phyloP scores from a whole-genome alignment of 2,113 vertebrate species.

The Eubucco bourcierii region DNA sequence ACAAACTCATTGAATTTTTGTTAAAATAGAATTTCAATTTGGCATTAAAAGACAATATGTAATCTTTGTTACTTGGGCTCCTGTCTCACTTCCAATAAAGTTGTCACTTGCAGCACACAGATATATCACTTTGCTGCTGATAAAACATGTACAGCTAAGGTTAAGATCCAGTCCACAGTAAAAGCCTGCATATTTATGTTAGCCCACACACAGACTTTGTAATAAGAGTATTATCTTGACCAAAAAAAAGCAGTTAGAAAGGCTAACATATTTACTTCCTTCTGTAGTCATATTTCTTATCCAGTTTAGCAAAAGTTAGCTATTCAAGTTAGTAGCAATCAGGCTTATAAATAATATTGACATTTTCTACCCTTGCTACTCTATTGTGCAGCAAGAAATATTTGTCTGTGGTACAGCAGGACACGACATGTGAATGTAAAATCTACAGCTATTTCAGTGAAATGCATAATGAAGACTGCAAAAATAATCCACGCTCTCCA shows the following conservation, averaged over 20 bases:
- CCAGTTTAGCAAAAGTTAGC: background rate
- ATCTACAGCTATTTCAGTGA: background rate
- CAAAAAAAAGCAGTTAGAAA: conserved; percentile 40
- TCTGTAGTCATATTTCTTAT: background rate
- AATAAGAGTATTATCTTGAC: conserved; percentile 15
- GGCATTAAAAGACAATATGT: no score
- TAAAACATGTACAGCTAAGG: background rate
- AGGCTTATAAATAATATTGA: background rate
- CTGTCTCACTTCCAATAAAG: background rate
- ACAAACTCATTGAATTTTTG: background rate
- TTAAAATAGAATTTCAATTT: conserved; percentile 28
- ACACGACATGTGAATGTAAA: background rate
- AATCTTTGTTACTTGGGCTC: background rate
- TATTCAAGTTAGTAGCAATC: background rate
- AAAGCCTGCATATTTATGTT: background rate
- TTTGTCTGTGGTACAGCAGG: background rate
- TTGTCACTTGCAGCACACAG: background rate
- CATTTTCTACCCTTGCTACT: background rate
- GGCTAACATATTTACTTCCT: background rate
- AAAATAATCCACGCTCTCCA: background rate
- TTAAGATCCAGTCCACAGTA: no score
- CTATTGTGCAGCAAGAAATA: background rate
- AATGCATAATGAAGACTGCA: background rate
- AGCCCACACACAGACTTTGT: background rate
- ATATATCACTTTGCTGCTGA: background rate